These are phyloP conservation scores for Charadrius vociferus DNA, from an alignment of 2,113 vertebrate species.

Conservation along the genomic window DNA sequence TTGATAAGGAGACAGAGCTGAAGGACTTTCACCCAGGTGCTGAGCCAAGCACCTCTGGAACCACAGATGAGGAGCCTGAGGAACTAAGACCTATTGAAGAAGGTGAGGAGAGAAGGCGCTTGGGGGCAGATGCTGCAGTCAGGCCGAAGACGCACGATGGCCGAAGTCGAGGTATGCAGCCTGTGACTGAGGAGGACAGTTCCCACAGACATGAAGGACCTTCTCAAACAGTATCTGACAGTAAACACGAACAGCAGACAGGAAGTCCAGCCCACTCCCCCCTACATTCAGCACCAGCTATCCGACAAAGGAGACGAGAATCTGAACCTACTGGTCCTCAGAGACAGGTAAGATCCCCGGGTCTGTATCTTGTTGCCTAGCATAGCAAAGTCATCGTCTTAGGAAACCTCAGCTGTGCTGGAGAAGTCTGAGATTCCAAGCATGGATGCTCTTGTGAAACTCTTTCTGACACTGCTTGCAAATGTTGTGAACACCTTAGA, in stretches of 20 bases:
- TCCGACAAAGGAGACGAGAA: slow-evolving; percentile 88
- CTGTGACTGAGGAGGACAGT: slow-evolving; percentile 88
- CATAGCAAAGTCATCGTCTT: neutral
- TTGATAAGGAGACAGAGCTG: slow-evolving; percentile 96
- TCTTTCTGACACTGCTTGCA: neutral
- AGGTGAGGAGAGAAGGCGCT: slow-evolving; percentile 85
- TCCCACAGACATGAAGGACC: slow-evolving; percentile 81
- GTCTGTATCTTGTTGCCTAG: slow-evolving; percentile 4
- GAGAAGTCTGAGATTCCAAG: neutral
- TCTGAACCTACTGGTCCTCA: slow-evolving; percentile 91
- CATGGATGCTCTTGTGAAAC: neutral
- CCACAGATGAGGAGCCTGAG: slow-evolving; percentile 96
- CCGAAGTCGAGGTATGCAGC: slow-evolving; percentile 83
- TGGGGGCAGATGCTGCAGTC: slow-evolving; percentile 81
- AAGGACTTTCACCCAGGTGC: slow-evolving; percentile 92
- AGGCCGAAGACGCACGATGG: slow-evolving; percentile 82
- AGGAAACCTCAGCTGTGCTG: neutral
- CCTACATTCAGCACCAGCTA: slow-evolving; percentile 88
- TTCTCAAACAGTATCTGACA: slow-evolving; percentile 73
- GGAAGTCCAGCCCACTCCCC: slow-evolving; percentile 89
- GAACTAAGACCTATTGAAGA: slow-evolving; percentile 93
- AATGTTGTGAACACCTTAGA: neutral
- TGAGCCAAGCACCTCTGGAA: slow-evolving; percentile 93
- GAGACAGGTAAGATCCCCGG: slow-evolving; percentile 89
- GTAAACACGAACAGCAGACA: slow-evolving; percentile 64